Conservation (phyloP, 2,797 vertebrate species). For the Poeciliopsis presidionis region DNA sequence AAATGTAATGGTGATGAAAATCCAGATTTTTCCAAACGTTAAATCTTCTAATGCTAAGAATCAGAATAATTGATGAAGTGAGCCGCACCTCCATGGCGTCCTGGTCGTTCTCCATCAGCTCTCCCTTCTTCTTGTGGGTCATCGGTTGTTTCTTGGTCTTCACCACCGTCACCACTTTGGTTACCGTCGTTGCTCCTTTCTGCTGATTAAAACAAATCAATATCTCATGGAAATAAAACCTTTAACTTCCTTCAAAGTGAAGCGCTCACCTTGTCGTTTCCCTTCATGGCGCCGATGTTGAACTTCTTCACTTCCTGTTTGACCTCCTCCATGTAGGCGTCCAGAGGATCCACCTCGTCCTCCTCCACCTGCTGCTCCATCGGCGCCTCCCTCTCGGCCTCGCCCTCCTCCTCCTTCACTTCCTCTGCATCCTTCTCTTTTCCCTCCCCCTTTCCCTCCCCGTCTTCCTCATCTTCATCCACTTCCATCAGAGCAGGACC, state of each 20-base stretch:
- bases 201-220: conserved; percentile 43
- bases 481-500: conserved; percentile 81
- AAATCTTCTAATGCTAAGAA: too few species aligned
- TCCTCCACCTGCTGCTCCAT: conserved; percentile 84
- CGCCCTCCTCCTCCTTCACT: conserved; percentile 73
- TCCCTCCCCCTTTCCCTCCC: conserved; percentile 65
- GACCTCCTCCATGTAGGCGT: conserved; percentile 99
- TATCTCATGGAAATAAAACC: background rate
- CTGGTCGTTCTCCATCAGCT: conserved; percentile 99
- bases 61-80: too few species aligned
- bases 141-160: conserved; percentile 93
- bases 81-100: conserved; percentile 95
- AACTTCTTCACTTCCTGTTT: conserved; percentile 99
- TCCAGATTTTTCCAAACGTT: too few species aligned
- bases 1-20: too few species aligned
- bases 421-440: conserved; percentile 66
- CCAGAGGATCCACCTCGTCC: conserved; percentile 94
- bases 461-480: conserved; percentile 73
- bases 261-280: conserved; percentile 90
- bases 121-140: conserved; percentile 96
- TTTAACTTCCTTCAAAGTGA: background rate
- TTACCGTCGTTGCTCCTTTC: conserved; percentile 92
- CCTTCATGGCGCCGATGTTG: conserved; percentile 94
- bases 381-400: conserved; percentile 80
- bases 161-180: conserved; percentile 94